Evolutionary conservation across 53 echinoderm and acorn worm species (phyloP).

Genomic region (Antedon mediterranea): DNA sequence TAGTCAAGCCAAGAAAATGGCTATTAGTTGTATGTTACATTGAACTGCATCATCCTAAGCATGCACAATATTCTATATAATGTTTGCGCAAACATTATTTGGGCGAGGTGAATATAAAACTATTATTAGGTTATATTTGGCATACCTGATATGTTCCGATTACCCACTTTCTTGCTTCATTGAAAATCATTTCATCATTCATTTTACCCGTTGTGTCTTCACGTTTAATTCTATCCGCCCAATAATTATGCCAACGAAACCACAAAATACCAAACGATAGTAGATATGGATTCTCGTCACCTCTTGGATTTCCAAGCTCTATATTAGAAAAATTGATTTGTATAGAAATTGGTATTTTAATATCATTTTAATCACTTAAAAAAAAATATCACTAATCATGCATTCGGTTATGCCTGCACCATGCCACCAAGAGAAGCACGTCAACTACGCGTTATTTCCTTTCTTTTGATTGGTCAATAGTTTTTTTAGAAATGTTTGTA

Average conservation of each 20-base stretch:
- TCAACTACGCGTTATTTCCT: too few species aligned
- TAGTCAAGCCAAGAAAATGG: too few species aligned
- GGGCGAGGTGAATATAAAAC: too few species aligned
- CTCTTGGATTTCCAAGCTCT: slow-evolving; percentile 89
- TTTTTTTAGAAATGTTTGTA: too few species aligned
- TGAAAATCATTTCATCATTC: slow-evolving; percentile 73
- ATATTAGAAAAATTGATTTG: not conserved
- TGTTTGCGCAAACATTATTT: too few species aligned
- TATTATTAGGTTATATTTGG: not conserved
- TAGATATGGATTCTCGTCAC: slow-evolving; percentile 86
- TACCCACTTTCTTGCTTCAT: slow-evolving; percentile 93
- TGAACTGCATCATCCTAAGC: too few species aligned
- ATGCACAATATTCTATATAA: too few species aligned
- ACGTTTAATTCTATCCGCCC: slow-evolving; percentile 46
- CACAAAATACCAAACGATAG: slow-evolving; percentile 84
- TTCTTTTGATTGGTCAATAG: too few species aligned
- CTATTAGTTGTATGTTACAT: too few species aligned
- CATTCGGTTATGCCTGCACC: too few species aligned
- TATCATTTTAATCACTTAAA: not conserved
- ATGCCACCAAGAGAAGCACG: too few species aligned
- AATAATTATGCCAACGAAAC: slow-evolving; percentile 91
- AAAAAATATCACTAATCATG: not conserved
- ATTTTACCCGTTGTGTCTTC: slow-evolving; percentile 11
- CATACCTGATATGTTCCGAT: slow-evolving; percentile 89
- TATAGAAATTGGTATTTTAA: not conserved